Percentiles rank a stretch among this genome's conserved stretches.
These are phyloP conservation scores for Reinhardtius hippoglossoides DNA, from an alignment of 2,113 vertebrate species.

Conservation along the genomic window DNA sequence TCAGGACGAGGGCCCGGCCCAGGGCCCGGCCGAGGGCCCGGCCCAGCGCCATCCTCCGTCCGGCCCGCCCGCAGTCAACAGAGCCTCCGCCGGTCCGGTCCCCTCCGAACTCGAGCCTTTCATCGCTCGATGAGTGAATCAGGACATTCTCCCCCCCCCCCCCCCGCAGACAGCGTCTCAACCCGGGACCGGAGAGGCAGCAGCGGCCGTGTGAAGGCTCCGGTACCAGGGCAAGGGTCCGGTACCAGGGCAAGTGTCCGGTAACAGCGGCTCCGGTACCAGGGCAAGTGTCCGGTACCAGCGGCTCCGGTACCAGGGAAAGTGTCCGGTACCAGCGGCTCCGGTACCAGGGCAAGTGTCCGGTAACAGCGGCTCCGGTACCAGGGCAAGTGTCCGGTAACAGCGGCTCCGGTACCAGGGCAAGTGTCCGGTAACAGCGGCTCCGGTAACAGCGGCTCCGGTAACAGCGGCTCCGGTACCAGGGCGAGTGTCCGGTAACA, in stretches of 20 bases:
- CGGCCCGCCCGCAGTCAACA: conserved; percentile 63
- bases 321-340: neutral
- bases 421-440: neutral
- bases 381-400: neutral
- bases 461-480: neutral
- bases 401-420: neutral
- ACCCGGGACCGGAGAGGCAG: neutral
- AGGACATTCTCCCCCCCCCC: conserved; percentile 48
- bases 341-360: too few species aligned
- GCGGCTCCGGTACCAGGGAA: too few species aligned
- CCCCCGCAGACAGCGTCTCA: conserved; percentile 29
- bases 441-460: too few species aligned
- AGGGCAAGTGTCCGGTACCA: too few species aligned
- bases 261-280: too few species aligned
- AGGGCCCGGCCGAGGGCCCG: conserved; percentile 64
- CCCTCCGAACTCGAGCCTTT: conserved; percentile 33
- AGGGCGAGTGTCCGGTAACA: too few species aligned
- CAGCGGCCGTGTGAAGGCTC: conserved; percentile 4
- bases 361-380: conserved; percentile 29
- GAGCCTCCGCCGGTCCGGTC: conserved; percentile 56
- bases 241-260: too few species aligned
- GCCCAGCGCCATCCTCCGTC: conserved; percentile 76
- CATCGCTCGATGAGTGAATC: conserved; percentile 66
- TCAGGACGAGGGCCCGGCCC: conserved; percentile 46
- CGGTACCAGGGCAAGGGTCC: neutral